These are phyloP conservation scores for Etheostoma nigrum DNA, from an alignment of 2,797 vertebrate species.

Conservation along the genomic window DNA sequence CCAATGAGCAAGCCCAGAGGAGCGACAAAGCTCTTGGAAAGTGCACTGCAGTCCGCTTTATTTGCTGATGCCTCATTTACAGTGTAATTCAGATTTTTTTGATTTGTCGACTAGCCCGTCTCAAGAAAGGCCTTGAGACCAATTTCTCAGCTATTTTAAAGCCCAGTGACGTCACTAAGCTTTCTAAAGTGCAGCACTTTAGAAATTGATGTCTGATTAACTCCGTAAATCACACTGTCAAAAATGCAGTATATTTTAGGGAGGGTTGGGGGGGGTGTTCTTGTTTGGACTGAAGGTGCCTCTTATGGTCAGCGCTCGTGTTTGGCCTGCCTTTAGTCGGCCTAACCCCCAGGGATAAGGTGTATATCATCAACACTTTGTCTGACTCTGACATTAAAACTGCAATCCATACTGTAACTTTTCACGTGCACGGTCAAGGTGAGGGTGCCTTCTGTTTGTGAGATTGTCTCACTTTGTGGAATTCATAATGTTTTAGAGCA, in stretches of 20 bases:
- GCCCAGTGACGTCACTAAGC: not conserved
- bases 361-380: not conserved
- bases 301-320: not conserved
- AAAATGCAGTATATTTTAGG: not conserved
- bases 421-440: not conserved
- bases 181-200: not conserved
- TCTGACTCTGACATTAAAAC: not conserved
- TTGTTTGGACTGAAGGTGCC: not conserved
- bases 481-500: not conserved
- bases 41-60: not conserved
- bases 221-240: not conserved
- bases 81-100: not conserved
- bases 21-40: not conserved
- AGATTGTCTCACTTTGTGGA: not conserved
- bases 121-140: not conserved
- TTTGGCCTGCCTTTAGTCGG: not conserved
- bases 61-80: constrained; percentile 22
- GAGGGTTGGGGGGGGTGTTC: not conserved
- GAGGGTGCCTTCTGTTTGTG: not conserved
- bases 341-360: not conserved
- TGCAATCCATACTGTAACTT: not conserved
- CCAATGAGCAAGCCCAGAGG: not conserved
- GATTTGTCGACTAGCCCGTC: constrained; percentile 16
- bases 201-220: constrained; percentile 2
- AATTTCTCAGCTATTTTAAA: not conserved